These are phyloP conservation scores for Chymomyza fuscimana DNA, from an alignment of 2,888 invertebrate species.

Conservation along the genomic window DNA sequence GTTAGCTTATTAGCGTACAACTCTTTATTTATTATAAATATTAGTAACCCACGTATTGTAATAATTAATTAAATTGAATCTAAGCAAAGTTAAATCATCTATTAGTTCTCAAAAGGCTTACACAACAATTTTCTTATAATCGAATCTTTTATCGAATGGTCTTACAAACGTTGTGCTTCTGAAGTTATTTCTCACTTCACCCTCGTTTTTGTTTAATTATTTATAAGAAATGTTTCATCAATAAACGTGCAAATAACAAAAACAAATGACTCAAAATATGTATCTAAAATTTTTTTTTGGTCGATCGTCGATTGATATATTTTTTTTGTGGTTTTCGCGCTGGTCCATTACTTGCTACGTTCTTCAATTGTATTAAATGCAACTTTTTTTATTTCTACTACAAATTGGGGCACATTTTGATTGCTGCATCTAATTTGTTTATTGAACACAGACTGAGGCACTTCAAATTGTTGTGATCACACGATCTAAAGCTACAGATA, in stretches of 20 bases:
- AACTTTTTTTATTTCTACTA: constrained; percentile 20
- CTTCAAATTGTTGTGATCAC: constrained; percentile 34
- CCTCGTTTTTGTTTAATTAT: background rate
- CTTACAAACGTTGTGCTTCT: too few species aligned
- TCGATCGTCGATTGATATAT: background rate
- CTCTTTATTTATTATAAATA: too few species aligned
- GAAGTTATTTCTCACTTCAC: background rate
- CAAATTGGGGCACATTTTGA: constrained; percentile 55
- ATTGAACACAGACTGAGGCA: constrained; percentile 46
- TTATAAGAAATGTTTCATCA: background rate
- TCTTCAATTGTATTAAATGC: constrained; percentile 23
- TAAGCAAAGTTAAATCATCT: too few species aligned
- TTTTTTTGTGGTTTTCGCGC: background rate
- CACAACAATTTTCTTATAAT: too few species aligned
- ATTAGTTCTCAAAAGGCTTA: too few species aligned
- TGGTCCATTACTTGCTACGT: constrained; percentile 1
- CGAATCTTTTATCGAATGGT: too few species aligned
- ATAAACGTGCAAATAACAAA: constrained; percentile 2
- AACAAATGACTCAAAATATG: constrained; percentile 6
- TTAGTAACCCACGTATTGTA: too few species aligned
- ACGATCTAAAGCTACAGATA: background rate
- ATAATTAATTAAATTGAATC: too few species aligned
- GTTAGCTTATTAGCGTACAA: too few species aligned
- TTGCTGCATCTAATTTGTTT: constrained; percentile 57
- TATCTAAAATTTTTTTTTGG: background rate